phyloP scores from a whole-genome alignment of 2,888 invertebrate genomes.

The Pristionchus mayeri region DNA sequence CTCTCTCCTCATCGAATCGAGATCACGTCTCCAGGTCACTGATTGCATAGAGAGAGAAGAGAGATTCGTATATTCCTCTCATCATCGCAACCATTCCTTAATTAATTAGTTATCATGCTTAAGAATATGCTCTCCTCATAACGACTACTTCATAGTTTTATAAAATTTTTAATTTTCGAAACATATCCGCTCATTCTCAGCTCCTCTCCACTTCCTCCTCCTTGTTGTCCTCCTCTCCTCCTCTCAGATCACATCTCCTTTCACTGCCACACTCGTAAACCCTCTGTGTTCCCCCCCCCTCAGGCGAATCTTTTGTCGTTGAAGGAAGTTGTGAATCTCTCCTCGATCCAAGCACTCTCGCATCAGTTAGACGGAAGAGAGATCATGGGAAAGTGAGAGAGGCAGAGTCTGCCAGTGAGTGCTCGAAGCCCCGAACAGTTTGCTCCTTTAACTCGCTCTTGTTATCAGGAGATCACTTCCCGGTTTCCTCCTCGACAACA shows the following conservation, averaged over 20 bases:
- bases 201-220: background rate
- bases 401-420: background rate
- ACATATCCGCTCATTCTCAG: too few relatives aligned
- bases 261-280: conserved; percentile 11
- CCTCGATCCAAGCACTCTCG: background rate
- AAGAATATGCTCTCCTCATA: background rate
- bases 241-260: background rate
- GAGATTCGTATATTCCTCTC: background rate
- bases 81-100: background rate
- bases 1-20: conserved; percentile 15
- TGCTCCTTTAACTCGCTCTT: background rate
- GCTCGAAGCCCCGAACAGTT: background rate
- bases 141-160: too few relatives aligned
- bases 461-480: background rate
- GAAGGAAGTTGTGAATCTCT: background rate
- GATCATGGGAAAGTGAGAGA: background rate
- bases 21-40: conserved; percentile 20
- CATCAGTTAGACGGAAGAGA: background rate
- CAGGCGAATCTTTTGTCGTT: background rate
- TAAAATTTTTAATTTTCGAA: too few relatives aligned
- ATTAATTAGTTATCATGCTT: background rate
- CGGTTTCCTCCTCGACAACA: background rate
- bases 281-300: background rate
- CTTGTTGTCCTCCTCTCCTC: background rate
- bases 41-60: conserved; percentile 1